Base-by-base conservation (phyloP, 92 coral and sea anemone species). In the Epizoanthus ramosus region DNA sequence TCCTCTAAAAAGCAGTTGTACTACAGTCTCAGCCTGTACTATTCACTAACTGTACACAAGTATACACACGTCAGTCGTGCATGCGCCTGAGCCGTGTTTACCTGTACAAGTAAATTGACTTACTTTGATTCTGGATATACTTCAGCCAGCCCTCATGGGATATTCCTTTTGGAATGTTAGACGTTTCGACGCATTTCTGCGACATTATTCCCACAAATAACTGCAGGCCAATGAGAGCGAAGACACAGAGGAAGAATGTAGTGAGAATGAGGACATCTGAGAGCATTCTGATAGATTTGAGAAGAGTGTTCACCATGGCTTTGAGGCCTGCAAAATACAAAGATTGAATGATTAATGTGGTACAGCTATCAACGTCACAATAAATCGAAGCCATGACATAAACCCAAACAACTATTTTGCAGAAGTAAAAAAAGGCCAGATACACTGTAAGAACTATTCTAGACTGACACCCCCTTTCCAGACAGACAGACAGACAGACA, bases 241-340 rank as follows among this genome's bases (percentile, higher is more conserved):
- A 97, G 83, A 97, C 99, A 65, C 99, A 92, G 41, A 97, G 85
- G 85, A 97, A 97, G 92, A 97, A 97, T 3, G 90, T 89, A 5
- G 99, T 97, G 14, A 97, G 91, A 57, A 97, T 97, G 73, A 97
- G 94, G 15, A 97, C 99, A 86, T 97, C 99, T 41, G 99, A 97
- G n/a, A 97, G 90, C 99, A 97, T 97, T 85, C 86, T 97, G 80
- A 97, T 97, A 47, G 99, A 97, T 86, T 97, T 97, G 88, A 97
- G 91, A 9, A 97, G 90, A 58, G 99, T 97, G 89, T 97, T 97
- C 76, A 97, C 99, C 99, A 97, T 97, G 79, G 99, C 99, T 87
- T 97, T 97, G 80, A 97, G 83, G 31, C 99, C 99, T 97, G 89
- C 63, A 88, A 85, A 15, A 56, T 39, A 64, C 67, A 76, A 71